Evolutionary conservation across 53 echinoderm and acorn worm species (phyloP), one percentile per base, ranked within the genome.

Genomic region (Echinarachnius parma): DNA sequence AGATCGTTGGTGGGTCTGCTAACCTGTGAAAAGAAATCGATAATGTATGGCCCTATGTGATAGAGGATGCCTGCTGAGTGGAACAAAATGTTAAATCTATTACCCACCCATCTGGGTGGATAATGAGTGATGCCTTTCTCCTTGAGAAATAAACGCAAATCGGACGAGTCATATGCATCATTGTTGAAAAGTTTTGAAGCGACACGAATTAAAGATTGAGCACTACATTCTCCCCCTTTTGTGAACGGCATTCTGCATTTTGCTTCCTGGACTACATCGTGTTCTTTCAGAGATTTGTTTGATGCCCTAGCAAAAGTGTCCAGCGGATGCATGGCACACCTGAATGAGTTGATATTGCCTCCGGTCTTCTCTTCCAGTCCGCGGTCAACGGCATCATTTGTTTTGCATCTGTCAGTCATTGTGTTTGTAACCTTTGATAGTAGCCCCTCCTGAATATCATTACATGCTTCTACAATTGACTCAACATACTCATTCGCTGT

Each of bases 81-180:
- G 21, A 60, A 61, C 32, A 76, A 76, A 32, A 76, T 76, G 32
- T 76, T 31, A 29, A 76, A 76, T 21, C 77, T 60, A 18, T 76
- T 76, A 0, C 77, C 77, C n/a, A 76, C 48, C 31, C 33, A 68
- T 33, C 69, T 31, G 20, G 69, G 69, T 0, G 53, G 20, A 1
- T 21, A 0, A 13, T 68, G 21, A 4, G 31, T 5, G 2, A 21
- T 1, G 9, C 69, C 69, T 68, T 14, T 68, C 13, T 34, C 50
- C 3, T 53, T 49, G 0, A 68, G 22, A 13, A 68, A 68, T 8
- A 34, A 31, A 1, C 35, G 13, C 2, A 68, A 23, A 0, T 31
- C 34, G 4, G 53, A 52, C 11, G 20, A 52, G 21, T 68, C 69
- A 68, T 53, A 68, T 19, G 52, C 13, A 0, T 68, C 69, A 34